Base-by-base conservation (phyloP, 2,113 vertebrate genomes). In the Takifugu bimaculatus region DNA sequence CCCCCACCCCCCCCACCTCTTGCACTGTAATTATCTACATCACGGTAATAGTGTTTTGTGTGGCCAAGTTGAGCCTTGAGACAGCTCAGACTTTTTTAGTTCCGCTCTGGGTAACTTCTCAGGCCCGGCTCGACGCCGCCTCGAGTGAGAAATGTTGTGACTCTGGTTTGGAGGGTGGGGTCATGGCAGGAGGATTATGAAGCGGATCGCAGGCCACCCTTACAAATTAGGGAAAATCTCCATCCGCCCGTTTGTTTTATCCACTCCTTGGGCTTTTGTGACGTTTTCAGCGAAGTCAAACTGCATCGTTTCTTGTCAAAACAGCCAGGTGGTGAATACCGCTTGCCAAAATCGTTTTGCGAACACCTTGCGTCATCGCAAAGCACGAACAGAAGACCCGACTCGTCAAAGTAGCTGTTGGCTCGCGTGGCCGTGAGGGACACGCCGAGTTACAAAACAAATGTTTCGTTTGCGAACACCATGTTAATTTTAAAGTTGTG, bases 21-120 rank as follows among this genome's bases (percentile, higher is more conserved):
- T 87, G 82, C 70, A 69, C 88, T 90, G 90, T 94, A 94, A 95
- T 96, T 94, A 94, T 93, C 91, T 89, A 88, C 90, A 92, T 93
- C 88, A 89, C 80, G 78, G 82, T 90, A 92, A 92, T 92, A 91
- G 89, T 90, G 87, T 90, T 89, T 87, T 88, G 82, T 92, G 93
- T 93, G 87, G 88, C 89, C 90, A 88, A 88, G 65, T 87, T 89
- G 91, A 91, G 88, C 89, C 89, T 83, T 77, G 86, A 88, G 88
- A 90, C 84, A 65, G 84, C 84, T 90, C 89, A 89, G 88, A 85
- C 72, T 75, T 89, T 90, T 91, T 82, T 87, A 85, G 80, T 90
- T 89, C 84, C 88, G 79, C 84, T 81, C 78, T 78, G 80, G 90
- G 85, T 91, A 92, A 93, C 90, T 90, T 75, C 82, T 83, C 88